Evolutionary conservation across 2,797 vertebrate species (phyloP).

Genomic region (Megalops cyprinoides): DNA sequence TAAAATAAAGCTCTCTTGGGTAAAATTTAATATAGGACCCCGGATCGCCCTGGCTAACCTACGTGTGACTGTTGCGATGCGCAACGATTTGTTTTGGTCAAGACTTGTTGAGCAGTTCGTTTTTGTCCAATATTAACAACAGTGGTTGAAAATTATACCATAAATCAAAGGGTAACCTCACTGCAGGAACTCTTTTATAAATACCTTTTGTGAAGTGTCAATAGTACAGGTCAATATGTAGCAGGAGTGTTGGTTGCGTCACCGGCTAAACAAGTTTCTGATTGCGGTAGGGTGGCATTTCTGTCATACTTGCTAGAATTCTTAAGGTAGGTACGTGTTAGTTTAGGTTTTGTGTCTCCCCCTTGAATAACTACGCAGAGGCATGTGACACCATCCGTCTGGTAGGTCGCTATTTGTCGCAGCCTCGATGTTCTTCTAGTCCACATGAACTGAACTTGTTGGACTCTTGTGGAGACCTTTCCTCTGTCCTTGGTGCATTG

Average conservation of each 20-base stretch:
- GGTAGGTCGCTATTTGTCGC: not conserved
- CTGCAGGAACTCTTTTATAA: not conserved
- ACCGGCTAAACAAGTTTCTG: constrained; percentile 8
- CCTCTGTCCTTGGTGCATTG: no score
- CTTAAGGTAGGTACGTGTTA: not conserved
- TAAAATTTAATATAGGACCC: not conserved
- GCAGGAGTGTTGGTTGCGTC: not conserved
- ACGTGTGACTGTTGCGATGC: not conserved
- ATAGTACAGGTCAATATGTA: not conserved
- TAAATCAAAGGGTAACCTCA: not conserved
- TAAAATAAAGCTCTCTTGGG: not conserved
- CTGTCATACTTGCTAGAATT: not conserved
- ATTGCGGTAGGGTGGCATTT: constrained; percentile 11
- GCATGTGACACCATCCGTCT: not conserved
- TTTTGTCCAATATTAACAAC: not conserved
- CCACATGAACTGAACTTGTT: not conserved
- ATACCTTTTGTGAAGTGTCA: not conserved
- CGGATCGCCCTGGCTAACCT: not conserved
- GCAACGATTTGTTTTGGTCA: not conserved
- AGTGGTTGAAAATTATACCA: not conserved
- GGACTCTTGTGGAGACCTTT: not conserved
- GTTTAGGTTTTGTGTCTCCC: not conserved
- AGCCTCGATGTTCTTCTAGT: not conserved
- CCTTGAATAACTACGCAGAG: not conserved
- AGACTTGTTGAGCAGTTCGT: not conserved